Conservation (phyloP, 23 tunicate genomes). For the Ascidia mentula region DNA sequence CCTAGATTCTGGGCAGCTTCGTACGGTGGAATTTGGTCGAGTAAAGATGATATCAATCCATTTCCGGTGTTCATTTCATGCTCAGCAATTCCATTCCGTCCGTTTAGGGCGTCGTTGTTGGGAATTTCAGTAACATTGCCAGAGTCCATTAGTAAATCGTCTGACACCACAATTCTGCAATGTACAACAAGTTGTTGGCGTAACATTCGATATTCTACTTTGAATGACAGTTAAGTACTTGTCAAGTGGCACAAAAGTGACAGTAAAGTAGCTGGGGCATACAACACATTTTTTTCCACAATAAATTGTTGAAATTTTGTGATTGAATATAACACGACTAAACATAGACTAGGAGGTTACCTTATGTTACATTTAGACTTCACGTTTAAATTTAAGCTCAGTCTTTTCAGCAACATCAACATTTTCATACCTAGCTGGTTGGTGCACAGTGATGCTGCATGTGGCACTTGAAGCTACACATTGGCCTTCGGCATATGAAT, state of each 20-base stretch:
- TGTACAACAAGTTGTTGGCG: not conserved
- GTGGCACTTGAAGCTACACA: conserved; percentile 1
- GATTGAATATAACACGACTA: too few relatives aligned
- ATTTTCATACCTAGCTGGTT: not conserved
- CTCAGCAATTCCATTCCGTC: not conserved
- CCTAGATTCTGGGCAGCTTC: not conserved
- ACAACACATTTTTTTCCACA: too few relatives aligned
- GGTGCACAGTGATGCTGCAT: not conserved
- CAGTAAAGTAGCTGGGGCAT: too few relatives aligned
- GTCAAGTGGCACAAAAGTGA: not conserved
- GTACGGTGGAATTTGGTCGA: conserved; percentile 61
- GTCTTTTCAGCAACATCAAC: too few relatives aligned
- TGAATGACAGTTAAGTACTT: not conserved
- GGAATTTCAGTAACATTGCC: not conserved
- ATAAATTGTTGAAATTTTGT: too few relatives aligned
- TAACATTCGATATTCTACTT: not conserved
- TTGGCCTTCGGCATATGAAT: not conserved
- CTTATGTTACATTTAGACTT: too few relatives aligned
- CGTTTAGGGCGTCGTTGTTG: not conserved
- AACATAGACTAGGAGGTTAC: too few relatives aligned
- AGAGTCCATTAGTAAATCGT: not conserved
- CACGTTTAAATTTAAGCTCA: too few relatives aligned
- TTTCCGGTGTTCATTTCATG: conserved; percentile 4
- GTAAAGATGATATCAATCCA: conserved; percentile 43
- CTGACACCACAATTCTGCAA: not conserved